These are phyloP conservation scores for Papilio dardanus DNA, from an alignment of 1,140 invertebrate genomes.

Conservation along the genomic window DNA sequence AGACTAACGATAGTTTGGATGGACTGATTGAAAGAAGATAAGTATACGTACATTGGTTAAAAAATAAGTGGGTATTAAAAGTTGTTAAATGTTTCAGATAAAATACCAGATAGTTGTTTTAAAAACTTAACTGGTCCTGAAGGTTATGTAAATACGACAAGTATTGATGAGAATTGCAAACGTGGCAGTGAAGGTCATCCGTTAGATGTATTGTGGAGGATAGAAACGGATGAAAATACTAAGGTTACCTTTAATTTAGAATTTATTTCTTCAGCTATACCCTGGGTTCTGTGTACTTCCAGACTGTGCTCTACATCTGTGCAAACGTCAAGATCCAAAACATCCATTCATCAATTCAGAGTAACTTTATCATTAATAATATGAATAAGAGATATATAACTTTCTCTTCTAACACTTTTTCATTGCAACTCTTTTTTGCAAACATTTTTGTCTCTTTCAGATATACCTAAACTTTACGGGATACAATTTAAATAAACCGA, in stretches of 20 bases:
- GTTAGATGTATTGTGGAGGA: conserved; percentile 67
- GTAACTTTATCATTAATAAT: no score
- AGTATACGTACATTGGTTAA: background rate
- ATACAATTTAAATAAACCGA: conserved; percentile 58
- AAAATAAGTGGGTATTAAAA: background rate
- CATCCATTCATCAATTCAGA: no score
- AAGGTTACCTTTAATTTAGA: conserved; percentile 49
- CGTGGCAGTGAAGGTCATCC: conserved; percentile 52
- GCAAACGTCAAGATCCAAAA: no score
- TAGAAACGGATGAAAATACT: conserved; percentile 55
- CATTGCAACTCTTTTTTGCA: no score
- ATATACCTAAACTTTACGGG: conserved; percentile 72
- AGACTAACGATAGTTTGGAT: no score
- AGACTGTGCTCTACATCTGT: no score
- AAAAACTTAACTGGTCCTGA: conserved; percentile 46
- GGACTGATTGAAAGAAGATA: no score
- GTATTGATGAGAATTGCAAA: conserved; percentile 52
- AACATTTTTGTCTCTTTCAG: conserved; percentile 59
- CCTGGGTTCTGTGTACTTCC: no score
- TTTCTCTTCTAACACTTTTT: no score
- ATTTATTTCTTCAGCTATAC: no score
- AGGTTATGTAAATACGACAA: conserved; percentile 53
- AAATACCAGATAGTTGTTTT: conserved; percentile 59
- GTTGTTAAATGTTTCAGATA: conserved; percentile 50
- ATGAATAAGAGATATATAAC: no score